Conservation (phyloP, 2,797 vertebrate species). For the Numenius phaeopus region DNA sequence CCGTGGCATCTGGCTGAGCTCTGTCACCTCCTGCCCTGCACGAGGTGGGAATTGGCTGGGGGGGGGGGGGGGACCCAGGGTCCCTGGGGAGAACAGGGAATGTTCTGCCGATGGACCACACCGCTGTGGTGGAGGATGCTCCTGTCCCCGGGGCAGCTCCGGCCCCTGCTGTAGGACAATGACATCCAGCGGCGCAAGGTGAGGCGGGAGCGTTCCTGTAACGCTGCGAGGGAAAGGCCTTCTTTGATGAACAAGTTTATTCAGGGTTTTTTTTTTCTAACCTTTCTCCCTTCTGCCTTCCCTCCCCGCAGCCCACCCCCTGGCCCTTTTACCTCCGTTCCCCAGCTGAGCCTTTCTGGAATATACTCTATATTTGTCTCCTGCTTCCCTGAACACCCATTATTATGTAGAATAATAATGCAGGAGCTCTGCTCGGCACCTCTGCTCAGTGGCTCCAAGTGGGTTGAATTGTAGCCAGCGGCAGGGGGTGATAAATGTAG, state of each 20-base stretch:
- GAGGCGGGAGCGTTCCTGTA: neutral
- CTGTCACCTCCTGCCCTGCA: neutral
- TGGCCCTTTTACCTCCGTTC: slow-evolving; percentile 49
- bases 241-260: neutral
- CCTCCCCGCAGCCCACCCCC: slow-evolving; percentile 8
- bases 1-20: neutral
- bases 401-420: slow-evolving; percentile 67
- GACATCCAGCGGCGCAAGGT: neutral
- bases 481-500: slow-evolving; percentile 82
- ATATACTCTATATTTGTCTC: slow-evolving; percentile 59
- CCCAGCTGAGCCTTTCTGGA: slow-evolving; percentile 65
- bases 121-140: fast-evolving
- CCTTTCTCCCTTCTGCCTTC: neutral
- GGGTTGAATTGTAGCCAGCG: slow-evolving; percentile 76
- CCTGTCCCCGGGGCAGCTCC: fast-evolving
- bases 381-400: slow-evolving; percentile 78
- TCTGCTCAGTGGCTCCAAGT: slow-evolving; percentile 72
- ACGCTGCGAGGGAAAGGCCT: neutral
- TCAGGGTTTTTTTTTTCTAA: neutral
- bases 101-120: fast-evolving
- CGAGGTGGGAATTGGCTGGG: fast-evolving
- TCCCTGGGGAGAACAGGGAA: neutral
- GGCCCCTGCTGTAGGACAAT: fast-evolving
- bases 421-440: slow-evolving; percentile 74
- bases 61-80: too few relatives aligned